phyloP scores from a whole-genome alignment of 2,797 vertebrate species.

The Spheniscus humboldti region DNA sequence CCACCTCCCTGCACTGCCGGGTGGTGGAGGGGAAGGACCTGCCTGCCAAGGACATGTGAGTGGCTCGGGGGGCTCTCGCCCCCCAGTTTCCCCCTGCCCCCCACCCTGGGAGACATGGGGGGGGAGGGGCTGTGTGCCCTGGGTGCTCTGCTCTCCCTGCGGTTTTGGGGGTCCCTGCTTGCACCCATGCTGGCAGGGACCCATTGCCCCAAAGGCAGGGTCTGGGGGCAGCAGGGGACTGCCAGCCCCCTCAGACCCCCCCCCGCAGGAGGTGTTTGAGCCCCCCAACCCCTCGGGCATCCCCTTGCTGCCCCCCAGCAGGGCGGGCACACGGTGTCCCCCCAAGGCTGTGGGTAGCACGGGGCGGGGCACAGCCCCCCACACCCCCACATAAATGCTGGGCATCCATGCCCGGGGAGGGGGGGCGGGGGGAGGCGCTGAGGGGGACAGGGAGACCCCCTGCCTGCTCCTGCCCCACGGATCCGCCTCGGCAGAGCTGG shows the following conservation, averaged over 20 bases:
- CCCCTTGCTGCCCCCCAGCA: not conserved
- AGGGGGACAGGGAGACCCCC: not conserved
- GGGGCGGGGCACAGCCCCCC: not conserved
- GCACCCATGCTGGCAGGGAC: no score
- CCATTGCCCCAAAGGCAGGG: not conserved
- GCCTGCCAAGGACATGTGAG: slow-evolving; percentile 30
- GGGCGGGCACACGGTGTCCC: not conserved
- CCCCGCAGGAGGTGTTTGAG: rapidly evolving
- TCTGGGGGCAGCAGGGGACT: not conserved
- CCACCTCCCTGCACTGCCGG: not conserved
- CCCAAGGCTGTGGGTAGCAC: not conserved
- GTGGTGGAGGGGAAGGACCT: slow-evolving; percentile 27
- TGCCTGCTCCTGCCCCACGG: not conserved
- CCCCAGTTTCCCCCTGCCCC: not conserved
- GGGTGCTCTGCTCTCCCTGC: not conserved
- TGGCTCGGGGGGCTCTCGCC: not conserved
- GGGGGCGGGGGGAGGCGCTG: no score
- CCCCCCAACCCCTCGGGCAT: not conserved
- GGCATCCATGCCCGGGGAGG: rapidly evolving
- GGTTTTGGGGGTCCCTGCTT: not conserved
- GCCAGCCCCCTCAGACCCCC: not conserved
- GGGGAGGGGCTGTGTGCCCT: no score
- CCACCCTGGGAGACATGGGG: not conserved
- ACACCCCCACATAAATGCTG: not conserved
- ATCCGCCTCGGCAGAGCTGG: not conserved